phyloP scores from a whole-genome alignment of 2,888 invertebrate genomes.

The Drosophila barbarae region DNA sequence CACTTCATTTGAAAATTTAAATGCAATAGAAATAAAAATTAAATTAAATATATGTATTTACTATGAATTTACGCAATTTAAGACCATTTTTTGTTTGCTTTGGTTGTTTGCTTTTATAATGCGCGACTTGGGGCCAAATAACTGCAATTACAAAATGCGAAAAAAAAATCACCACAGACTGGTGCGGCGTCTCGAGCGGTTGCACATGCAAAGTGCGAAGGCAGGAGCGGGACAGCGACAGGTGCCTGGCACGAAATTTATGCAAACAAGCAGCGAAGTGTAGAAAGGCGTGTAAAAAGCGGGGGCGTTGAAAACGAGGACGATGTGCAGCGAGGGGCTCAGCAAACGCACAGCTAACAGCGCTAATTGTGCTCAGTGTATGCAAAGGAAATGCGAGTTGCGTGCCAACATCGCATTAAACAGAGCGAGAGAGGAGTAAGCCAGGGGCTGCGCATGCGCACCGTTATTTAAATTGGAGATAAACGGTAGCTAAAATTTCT shows the following conservation, averaged over 20 bases:
- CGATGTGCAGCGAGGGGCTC: slow-evolving; percentile 23
- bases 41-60: slow-evolving; percentile 53
- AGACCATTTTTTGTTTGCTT: slow-evolving; percentile 22
- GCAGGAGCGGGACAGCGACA: slow-evolving; percentile 17
- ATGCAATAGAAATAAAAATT: slow-evolving; percentile 49
- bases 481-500: slow-evolving; percentile 4
- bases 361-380: slow-evolving; percentile 64
- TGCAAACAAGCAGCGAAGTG: slow-evolving; percentile 77
- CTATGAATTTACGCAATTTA: slow-evolving; percentile 66
- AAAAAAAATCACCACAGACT: slow-evolving; percentile 30
- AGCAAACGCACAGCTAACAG: slow-evolving; percentile 50
- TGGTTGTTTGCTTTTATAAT: slow-evolving; percentile 51
- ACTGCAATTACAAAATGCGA: slow-evolving; percentile 70
- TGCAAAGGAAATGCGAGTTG: slow-evolving; percentile 56
- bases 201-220: slow-evolving; percentile 65
- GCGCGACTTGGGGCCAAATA: slow-evolving; percentile 60
- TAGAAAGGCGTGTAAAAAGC: slow-evolving; percentile 67
- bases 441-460: slow-evolving; percentile 2
- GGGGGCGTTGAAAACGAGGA: slow-evolving; percentile 27
- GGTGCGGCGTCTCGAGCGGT: slow-evolving; percentile 59
- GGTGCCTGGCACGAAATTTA: slow-evolving; percentile 73
- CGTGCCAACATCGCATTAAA: slow-evolving; percentile 66
- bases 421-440: slow-evolving; percentile 51
- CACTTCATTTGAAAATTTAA: slow-evolving; percentile 65
- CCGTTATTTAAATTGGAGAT: slow-evolving; percentile 66